phyloP scores from a whole-genome alignment of 2,888 invertebrate genomes.

The Pseudococcus longispinus region DNA sequence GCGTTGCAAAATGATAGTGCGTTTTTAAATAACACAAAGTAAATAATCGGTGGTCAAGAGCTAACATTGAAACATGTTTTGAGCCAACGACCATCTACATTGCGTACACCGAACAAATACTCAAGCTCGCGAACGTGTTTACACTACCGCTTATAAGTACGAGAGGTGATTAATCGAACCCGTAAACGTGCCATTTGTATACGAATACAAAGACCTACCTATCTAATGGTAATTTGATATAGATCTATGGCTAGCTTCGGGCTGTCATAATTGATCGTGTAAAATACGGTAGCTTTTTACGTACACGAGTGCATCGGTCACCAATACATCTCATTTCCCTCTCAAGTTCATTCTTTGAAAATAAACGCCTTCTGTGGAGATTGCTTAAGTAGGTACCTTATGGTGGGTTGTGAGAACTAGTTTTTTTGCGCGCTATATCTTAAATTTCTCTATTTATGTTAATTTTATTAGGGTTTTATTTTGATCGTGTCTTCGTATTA shows the following conservation, averaged over 20 bases:
- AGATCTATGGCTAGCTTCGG: not conserved
- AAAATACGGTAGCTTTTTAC: not conserved
- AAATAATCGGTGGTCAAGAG: constrained; percentile 30
- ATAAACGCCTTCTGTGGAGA: not conserved
- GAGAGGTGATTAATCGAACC: not conserved
- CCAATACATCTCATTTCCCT: not conserved
- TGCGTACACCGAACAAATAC: not conserved
- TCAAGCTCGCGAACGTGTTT: not conserved
- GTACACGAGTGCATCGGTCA: not conserved
- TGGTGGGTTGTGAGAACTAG: not conserved
- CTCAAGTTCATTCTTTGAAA: not conserved
- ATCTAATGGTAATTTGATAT: not conserved
- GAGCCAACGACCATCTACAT: not conserved
- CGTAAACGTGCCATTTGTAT: not conserved
- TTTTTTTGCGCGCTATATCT: not conserved
- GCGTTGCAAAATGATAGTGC: not conserved
- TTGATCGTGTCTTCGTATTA: not conserved
- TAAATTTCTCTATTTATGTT: not conserved
- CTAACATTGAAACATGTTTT: not conserved
- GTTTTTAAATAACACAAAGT: constrained; percentile 33
- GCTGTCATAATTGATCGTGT: not conserved
- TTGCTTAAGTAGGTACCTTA: not conserved
- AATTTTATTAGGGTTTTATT: not conserved
- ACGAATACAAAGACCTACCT: not conserved
- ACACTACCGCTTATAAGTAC: not conserved